Evolutionary conservation across 2,113 vertebrate genomes (phyloP).

Genomic region (Sitta europaea): DNA sequence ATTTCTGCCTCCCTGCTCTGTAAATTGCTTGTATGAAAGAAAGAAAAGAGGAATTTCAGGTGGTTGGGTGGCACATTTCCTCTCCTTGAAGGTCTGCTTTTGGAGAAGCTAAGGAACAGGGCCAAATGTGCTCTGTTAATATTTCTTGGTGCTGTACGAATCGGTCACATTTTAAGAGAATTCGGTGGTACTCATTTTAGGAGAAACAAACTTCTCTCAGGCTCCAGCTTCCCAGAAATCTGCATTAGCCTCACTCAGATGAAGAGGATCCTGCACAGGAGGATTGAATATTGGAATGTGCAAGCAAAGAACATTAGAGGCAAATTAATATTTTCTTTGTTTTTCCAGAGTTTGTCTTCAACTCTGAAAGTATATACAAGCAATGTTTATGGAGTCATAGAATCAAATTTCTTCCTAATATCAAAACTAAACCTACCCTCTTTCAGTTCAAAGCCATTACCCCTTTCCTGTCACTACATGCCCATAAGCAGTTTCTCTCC

Average conservation of each 20-base stretch:
- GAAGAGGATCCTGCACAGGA: background rate
- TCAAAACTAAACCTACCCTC: background rate
- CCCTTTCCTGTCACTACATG: background rate
- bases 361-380: background rate
- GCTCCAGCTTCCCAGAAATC: background rate
- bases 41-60: background rate
- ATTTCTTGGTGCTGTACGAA: background rate
- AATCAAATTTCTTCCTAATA: background rate
- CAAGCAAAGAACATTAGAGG: background rate
- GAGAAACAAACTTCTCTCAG: background rate
- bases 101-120: background rate
- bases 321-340: background rate
- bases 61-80: background rate
- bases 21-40: background rate
- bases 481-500: background rate
- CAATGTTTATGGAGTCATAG: background rate
- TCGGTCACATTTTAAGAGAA: background rate
- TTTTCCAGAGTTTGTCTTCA: background rate
- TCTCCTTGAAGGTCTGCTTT: background rate
- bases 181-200: background rate
- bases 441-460: rapidly evolving
- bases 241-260: background rate
- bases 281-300: background rate
- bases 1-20: background rate
- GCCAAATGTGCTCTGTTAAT: background rate